Conservation (phyloP, 2,113 vertebrate species). For the Dipodomys ordii region DNA sequence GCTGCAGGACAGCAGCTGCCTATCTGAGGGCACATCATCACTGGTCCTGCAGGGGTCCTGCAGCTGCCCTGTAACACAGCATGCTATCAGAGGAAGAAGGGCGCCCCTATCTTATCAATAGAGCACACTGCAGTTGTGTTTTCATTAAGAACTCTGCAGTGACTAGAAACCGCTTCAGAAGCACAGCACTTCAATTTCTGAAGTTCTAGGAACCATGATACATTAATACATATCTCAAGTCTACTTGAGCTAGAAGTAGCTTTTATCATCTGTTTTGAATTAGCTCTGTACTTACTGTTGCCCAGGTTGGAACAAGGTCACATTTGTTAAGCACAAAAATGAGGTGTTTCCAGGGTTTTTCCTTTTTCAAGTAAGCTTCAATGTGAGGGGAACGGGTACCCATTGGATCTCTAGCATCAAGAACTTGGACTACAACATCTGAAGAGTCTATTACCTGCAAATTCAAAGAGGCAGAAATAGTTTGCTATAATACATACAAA, state of each 20-base stretch:
- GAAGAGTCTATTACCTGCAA: constrained; percentile 97
- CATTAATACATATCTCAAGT: neutral
- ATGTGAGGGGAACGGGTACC: constrained; percentile 97
- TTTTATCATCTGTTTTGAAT: neutral
- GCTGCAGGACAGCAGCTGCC: constrained; percentile 73
- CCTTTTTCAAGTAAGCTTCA: constrained; percentile 96
- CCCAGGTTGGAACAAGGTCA: constrained; percentile 98
- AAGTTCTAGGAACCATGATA: neutral
- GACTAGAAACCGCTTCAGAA: neutral
- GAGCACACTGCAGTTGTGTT: constrained; percentile 58
- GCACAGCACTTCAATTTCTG: too few relatives aligned
- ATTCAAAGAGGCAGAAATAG: neutral
- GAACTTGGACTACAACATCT: constrained; percentile 98
- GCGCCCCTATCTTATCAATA: constrained; percentile 48
- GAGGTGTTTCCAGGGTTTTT: constrained; percentile 98
- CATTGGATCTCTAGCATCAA: constrained; percentile 97
- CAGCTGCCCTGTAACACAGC: constrained; percentile 56
- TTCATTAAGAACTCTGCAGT: constrained; percentile 13
- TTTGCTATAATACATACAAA: neutral
- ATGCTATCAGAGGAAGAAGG: constrained; percentile 60
- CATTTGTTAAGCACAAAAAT: constrained; percentile 99
- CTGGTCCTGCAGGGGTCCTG: constrained; percentile 53
- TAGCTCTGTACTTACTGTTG: constrained; percentile 90
- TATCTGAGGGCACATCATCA: constrained; percentile 51
- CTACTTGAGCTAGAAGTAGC: neutral